These are phyloP conservation scores for Monomorium pharaonis DNA, from an alignment of 1,140 invertebrate genomes.

Conservation along the genomic window DNA sequence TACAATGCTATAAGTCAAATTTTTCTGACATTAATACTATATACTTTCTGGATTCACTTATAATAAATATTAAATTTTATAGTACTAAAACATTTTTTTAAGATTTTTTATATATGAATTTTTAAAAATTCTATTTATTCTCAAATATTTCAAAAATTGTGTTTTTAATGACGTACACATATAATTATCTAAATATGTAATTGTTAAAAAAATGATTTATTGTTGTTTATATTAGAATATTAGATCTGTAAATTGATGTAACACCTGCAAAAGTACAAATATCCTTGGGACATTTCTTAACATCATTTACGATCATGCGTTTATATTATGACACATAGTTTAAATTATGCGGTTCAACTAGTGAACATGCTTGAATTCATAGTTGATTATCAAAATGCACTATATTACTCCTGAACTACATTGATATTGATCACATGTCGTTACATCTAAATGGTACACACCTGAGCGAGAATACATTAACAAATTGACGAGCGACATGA, in stretches of 20 bases:
- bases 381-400: conserved; percentile 44
- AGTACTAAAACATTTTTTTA: too few relatives aligned
- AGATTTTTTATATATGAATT: too few relatives aligned
- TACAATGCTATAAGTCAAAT: too few relatives aligned
- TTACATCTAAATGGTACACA: neutral
- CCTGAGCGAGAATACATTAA: conserved; percentile 40
- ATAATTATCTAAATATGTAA: neutral
- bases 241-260: neutral
- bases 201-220: neutral
- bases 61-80: too few relatives aligned
- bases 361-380: conserved; percentile 1
- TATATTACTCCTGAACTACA: neutral
- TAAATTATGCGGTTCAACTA: conserved; percentile 1
- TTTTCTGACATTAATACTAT: too few relatives aligned
- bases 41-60: too few relatives aligned
- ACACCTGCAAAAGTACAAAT: neutral
- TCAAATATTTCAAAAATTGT: neutral
- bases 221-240: neutral
- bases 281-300: neutral
- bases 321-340: conserved; percentile 14
- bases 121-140: neutral
- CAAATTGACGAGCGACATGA: conserved; percentile 16
- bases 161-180: neutral
- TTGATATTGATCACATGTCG: conserved; percentile 32
- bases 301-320: neutral